These are phyloP conservation scores for Syngnathus acus DNA, from an alignment of 2,797 vertebrate genomes.

Conservation along the genomic window DNA sequence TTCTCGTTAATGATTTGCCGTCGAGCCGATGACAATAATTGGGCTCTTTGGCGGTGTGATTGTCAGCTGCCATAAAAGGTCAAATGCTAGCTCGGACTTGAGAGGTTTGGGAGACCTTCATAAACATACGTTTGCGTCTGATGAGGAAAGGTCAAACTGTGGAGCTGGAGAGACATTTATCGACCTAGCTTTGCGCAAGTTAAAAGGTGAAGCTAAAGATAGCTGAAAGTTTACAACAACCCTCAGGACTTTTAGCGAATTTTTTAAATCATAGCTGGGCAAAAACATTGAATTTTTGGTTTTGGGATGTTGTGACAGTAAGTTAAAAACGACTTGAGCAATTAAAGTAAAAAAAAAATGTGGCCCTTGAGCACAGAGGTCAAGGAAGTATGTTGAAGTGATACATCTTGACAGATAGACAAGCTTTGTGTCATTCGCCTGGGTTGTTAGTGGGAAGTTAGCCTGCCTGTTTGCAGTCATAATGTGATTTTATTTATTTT, in stretches of 20 bases:
- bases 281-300: too few species aligned
- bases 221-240: background rate
- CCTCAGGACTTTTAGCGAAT: background rate
- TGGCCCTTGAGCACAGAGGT: too few species aligned
- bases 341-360: too few species aligned
- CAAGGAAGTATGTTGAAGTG: too few species aligned
- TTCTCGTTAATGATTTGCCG: constrained; percentile 14
- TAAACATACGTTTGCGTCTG: constrained; percentile 11
- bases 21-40: constrained; percentile 40
- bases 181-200: background rate
- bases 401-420: too few species aligned
- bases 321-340: too few species aligned
- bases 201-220: constrained; percentile 7
- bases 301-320: too few species aligned
- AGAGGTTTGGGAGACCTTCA: constrained; percentile 11
- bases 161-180: background rate
- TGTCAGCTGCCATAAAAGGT: constrained; percentile 28
- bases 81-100: constrained; percentile 24
- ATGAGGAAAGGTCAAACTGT: constrained; percentile 9
- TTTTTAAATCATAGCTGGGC: too few species aligned
- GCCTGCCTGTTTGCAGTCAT: too few species aligned
- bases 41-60: constrained; percentile 18
- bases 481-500: too few species aligned
- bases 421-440: too few species aligned
- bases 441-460: too few species aligned